Evolutionary conservation across 1,140 invertebrate genomes (phyloP), one percentile per base, ranked within the genome.

Genomic region (Euglossa dilemma): DNA sequence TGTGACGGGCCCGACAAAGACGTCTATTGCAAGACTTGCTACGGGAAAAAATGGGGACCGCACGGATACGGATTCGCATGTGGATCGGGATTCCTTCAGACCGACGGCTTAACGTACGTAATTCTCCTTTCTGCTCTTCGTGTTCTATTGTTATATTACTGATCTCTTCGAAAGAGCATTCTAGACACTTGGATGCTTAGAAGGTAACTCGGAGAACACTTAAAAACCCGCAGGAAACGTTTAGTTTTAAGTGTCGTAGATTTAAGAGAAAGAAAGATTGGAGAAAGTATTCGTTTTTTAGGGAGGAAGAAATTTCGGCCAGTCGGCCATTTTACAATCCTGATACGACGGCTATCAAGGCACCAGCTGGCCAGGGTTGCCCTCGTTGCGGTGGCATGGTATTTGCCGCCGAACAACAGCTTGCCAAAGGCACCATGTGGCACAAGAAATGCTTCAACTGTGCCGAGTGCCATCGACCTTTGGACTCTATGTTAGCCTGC

Each of bases 381-480:
- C 98, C 98, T 3, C 95, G 98, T 79, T 99, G 98, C 92, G 98
- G 97, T 72, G 98, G 98, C 83, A 97, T 97, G 95, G 98, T 99
- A 16, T 99, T 98, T 92, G 97, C 98, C 64, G 98, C 98, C 86
- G 98, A 99, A 94, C 98, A 98, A 94, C 98, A 98, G 95, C 95
- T 98, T 61, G 98, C 98, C 89, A 98, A 98, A 92, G 98, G 98
- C 94, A 97, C 97, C 96, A 98, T 98, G 96, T 99, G 98, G 98
- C 98, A 99, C 95, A 98, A 98, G 94, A 97, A 97, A 91, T 99
- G 98, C 94, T 99, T 98, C 95, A 98, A 97, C 94, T 99, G 98
- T 91, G 95, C 96, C 75, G 97, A 98, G 92, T 99, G 99, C 92
- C 98, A 98, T 91, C 97, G 99, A 86, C 97, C 98, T 57, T 94